These are phyloP conservation scores for Urocolius indicus DNA, from an alignment of 2,113 vertebrate species.

Conservation along the genomic window DNA sequence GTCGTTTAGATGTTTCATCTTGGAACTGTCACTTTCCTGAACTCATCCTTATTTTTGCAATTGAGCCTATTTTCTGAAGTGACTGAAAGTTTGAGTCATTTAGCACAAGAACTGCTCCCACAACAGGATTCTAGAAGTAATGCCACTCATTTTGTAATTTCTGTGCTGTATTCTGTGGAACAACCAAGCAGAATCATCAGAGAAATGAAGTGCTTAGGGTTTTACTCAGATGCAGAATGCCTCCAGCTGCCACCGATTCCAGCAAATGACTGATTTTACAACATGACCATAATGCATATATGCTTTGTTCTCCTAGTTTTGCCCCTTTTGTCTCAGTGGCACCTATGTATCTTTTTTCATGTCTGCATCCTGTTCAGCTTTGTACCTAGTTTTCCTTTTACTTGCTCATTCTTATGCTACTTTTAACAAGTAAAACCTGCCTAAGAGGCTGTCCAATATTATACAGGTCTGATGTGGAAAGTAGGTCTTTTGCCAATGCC, in stretches of 20 bases:
- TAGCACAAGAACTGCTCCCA: slow-evolving; percentile 32
- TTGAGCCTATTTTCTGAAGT: slow-evolving; percentile 21
- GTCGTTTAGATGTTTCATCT: background rate
- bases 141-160: background rate
- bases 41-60: background rate
- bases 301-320: background rate
- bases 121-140: slow-evolving; percentile 16
- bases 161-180: background rate
- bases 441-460: background rate
- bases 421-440: background rate
- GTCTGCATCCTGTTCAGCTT: background rate
- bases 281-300: accelerated
- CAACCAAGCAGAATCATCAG: background rate
- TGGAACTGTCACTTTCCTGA: background rate
- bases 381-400: background rate
- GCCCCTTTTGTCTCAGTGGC: background rate
- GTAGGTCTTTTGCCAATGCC: background rate
- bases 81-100: slow-evolving; percentile 33
- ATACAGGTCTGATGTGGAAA: background rate
- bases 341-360: background rate
- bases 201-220: background rate
- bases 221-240: background rate
- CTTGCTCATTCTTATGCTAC: background rate
- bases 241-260: background rate
- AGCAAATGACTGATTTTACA: background rate